Evolutionary conservation across 2,797 vertebrate genomes (phyloP).

Genomic region (Anomalospiza imberbis): DNA sequence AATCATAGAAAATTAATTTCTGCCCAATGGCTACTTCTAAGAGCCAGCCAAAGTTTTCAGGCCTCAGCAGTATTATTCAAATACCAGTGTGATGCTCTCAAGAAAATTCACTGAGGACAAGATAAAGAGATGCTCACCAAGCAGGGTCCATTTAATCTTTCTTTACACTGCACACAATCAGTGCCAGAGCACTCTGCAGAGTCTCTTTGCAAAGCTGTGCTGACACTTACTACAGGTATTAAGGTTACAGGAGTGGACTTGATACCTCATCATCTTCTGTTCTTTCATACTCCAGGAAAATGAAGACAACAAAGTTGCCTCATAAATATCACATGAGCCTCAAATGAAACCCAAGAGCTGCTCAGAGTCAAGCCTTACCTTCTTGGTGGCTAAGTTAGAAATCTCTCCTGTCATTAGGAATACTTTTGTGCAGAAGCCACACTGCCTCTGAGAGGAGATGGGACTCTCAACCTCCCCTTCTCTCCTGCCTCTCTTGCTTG

Average conservation of each 20-base stretch:
- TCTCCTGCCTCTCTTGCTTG: neutral
- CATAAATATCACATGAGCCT: neutral
- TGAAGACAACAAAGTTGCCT: neutral
- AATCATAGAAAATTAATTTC: neutral
- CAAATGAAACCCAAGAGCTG: neutral
- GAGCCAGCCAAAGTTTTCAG: neutral
- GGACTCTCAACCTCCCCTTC: neutral
- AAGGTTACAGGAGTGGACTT: neutral
- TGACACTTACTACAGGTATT: neutral
- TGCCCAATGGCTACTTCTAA: neutral
- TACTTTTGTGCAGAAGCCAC: neutral
- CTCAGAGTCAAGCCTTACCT: neutral
- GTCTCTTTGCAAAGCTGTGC: neutral
- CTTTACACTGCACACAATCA: neutral
- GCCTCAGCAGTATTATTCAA: neutral
- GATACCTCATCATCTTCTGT: neutral
- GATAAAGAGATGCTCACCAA: neutral
- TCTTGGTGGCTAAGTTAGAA: neutral
- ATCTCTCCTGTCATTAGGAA: neutral
- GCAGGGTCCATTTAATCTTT: neutral
- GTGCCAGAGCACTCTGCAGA: neutral
- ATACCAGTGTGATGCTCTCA: neutral
- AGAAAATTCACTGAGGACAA: neutral
- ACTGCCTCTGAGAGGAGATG: neutral
- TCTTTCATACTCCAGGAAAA: neutral